phyloP scores from a whole-genome alignment of 2,888 invertebrate species.

The Apotomis turbidana region DNA sequence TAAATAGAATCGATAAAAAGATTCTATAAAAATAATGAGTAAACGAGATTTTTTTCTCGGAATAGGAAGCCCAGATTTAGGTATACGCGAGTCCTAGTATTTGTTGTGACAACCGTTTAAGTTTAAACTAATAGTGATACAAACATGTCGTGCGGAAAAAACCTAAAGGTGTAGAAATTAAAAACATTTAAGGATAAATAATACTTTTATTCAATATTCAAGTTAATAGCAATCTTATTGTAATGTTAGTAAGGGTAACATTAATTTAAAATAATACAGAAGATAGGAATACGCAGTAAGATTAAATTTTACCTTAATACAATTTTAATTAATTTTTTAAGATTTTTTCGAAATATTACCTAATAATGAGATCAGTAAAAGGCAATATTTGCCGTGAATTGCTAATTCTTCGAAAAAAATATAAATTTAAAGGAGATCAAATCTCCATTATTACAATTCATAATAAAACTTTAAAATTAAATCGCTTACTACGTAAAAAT shows the following conservation, averaged over 20 bases:
- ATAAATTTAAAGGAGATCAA: neutral
- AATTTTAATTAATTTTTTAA: neutral
- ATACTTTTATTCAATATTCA: slow-evolving; percentile 70
- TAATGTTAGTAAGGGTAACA: slow-evolving; percentile 59
- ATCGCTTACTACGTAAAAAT: too few relatives aligned
- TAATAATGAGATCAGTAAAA: slow-evolving; percentile 26
- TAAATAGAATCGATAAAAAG: too few relatives aligned
- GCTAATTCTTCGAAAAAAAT: neutral
- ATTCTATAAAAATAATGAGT: too few relatives aligned
- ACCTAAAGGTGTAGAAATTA: slow-evolving; percentile 58
- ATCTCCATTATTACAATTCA: neutral
- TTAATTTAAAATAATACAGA: slow-evolving; percentile 36
- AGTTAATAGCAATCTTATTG: slow-evolving; percentile 68
- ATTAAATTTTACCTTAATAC: neutral
- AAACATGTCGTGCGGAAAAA: slow-evolving; percentile 42
- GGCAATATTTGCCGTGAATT: neutral
- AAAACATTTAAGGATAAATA: slow-evolving; percentile 66
- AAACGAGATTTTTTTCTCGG: too few relatives aligned
- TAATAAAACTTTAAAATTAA: neutral
- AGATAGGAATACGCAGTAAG: slow-evolving; percentile 21
- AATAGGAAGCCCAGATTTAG: too few relatives aligned
- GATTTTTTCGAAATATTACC: slow-evolving; percentile 5
- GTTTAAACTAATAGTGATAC: too few relatives aligned
- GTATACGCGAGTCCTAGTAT: too few relatives aligned
- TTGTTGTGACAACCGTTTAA: too few relatives aligned